A percentile compares a stretch with the other conserved stretches of the same genome.
Conservation (phyloP, 2,797 vertebrate genomes). For the Chelon auratus region DNA sequence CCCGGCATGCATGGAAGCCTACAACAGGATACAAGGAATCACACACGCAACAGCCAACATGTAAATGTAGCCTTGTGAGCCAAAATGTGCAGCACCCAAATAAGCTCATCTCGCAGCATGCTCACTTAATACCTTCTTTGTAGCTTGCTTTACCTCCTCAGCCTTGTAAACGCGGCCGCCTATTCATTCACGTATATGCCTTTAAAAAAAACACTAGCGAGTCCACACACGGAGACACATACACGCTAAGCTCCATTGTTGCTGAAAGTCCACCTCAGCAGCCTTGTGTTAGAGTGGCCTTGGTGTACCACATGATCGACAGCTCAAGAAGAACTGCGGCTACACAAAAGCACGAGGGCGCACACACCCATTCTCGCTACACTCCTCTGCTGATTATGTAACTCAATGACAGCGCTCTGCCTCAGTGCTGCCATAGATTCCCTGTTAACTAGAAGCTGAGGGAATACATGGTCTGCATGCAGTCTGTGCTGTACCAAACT, state of each 20-base stretch:
- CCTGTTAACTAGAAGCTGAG: constrained; percentile 78
- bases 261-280: constrained; percentile 79
- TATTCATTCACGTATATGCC: constrained; percentile 49
- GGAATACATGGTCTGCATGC: constrained; percentile 75
- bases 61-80: constrained; percentile 64
- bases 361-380: constrained; percentile 38
- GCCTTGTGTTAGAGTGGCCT: constrained; percentile 72
- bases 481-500: constrained; percentile 70
- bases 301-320: constrained; percentile 73
- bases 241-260: constrained; percentile 63
- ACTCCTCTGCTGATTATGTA: constrained; percentile 80
- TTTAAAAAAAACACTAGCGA: constrained; percentile 46
- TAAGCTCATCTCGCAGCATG: constrained; percentile 61
- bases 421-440: constrained; percentile 78
- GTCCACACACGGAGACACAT: background rate
- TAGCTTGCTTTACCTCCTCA: constrained; percentile 28
- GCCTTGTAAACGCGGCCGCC: constrained; percentile 39
- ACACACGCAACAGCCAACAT: constrained; percentile 45
- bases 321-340: constrained; percentile 69
- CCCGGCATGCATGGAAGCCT: constrained; percentile 43
- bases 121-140: constrained; percentile 51
- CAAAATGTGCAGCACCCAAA: constrained; percentile 58
- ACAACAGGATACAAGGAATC: constrained; percentile 40
- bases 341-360: constrained; percentile 46
- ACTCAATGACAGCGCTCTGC: constrained; percentile 80